Percentiles rank a stretch among this genome's conserved stretches.
Conservation (phyloP, 2,113 vertebrate genomes). For the Silurus meridionalis region DNA sequence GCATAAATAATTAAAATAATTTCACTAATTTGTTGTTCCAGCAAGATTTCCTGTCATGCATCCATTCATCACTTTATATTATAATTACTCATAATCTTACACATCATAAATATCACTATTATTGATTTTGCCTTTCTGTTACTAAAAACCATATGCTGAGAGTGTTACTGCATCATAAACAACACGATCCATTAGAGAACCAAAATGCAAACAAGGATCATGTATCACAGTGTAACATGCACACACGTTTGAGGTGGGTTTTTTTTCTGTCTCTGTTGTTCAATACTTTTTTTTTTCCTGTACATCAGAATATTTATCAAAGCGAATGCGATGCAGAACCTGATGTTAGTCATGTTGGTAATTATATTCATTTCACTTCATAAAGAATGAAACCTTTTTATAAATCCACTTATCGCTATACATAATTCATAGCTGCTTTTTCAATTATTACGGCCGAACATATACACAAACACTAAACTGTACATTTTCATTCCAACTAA, state of each 20-base stretch:
- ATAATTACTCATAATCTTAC: not conserved
- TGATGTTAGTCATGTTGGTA: not conserved
- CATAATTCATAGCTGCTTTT: not conserved
- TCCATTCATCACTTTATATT: not conserved
- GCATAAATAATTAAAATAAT: not conserved
- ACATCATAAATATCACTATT: not conserved
- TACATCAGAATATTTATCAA: not conserved
- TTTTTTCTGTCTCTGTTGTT: too few relatives aligned
- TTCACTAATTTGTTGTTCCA: not conserved
- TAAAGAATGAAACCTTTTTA: not conserved
- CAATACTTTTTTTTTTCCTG: too few relatives aligned
- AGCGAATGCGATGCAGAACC: not conserved
- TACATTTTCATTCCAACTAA: too few relatives aligned
- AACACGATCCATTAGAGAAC: not conserved
- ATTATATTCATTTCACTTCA: not conserved
- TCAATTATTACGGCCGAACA: not conserved
- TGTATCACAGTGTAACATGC: not conserved
- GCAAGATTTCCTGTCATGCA: not conserved
- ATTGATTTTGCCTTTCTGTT: not conserved
- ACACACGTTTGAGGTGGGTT: too few relatives aligned
- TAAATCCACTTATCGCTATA: not conserved
- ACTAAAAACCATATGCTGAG: not conserved
- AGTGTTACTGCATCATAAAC: not conserved
- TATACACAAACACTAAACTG: too few relatives aligned
- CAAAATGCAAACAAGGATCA: not conserved